Evolutionary conservation across 2,113 vertebrate species (phyloP).

Genomic region (Hemiscyllium ocellatum): DNA sequence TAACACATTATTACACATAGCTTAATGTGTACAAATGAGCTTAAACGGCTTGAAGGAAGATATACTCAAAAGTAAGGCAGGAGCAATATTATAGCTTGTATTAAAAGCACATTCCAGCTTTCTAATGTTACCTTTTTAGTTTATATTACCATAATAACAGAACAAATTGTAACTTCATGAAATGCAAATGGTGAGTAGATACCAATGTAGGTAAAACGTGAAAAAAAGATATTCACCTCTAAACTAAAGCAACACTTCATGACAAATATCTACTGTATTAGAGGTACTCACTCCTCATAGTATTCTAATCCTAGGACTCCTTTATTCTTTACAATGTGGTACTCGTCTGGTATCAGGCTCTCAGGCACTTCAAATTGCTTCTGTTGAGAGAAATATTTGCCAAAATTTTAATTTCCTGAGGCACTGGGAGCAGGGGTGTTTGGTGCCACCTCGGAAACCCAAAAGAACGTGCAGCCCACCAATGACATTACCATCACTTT

Average conservation of each 20-base stretch:
- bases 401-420: no score
- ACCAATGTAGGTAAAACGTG: background rate
- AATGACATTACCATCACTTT: no score
- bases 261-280: background rate
- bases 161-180: background rate
- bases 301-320: slow-evolving; percentile 66
- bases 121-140: background rate
- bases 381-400: background rate
- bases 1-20: background rate
- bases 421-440: no score
- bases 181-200: background rate
- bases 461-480: no score
- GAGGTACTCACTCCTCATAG: slow-evolving; percentile 70
- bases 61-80: background rate
- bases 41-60: background rate
- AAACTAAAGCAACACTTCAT: background rate
- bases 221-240: background rate
- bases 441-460: no score
- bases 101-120: background rate
- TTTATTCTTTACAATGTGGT: slow-evolving; percentile 71
- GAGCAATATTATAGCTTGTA: background rate
- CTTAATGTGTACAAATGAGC: background rate
- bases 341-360: slow-evolving; percentile 74
- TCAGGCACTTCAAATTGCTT: slow-evolving; percentile 52
- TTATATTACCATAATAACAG: background rate